phyloP scores from a whole-genome alignment of 2,888 invertebrate species.

The Metacarcinus magister region DNA sequence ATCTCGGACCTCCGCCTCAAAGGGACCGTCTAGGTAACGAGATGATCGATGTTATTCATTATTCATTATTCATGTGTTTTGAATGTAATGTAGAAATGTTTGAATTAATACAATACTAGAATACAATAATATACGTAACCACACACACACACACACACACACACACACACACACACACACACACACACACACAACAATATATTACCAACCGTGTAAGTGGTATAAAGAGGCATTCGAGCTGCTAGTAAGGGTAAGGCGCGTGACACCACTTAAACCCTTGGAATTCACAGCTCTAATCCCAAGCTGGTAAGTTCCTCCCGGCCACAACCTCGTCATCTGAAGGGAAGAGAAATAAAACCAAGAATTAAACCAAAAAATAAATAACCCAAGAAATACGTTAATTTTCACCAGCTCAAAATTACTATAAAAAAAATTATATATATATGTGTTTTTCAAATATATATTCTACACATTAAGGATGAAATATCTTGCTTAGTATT shows the following conservation, averaged over 20 bases:
- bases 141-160: too few relatives aligned
- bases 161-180: too few relatives aligned
- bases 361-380: too few relatives aligned
- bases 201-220: conserved; percentile 60
- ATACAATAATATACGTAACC: too few relatives aligned
- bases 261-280: conserved; percentile 65
- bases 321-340: conserved; percentile 63
- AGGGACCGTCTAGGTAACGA: conserved; percentile 71
- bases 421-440: not conserved
- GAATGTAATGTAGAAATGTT: not conserved
- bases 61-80: not conserved
- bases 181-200: too few relatives aligned
- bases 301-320: conserved; percentile 65
- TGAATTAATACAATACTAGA: too few relatives aligned
- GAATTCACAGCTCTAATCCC: conserved; percentile 62
- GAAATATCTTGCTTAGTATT: too few relatives aligned
- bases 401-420: not conserved
- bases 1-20: conserved; percentile 77
- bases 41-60: not conserved
- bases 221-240: conserved; percentile 45
- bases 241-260: conserved; percentile 63
- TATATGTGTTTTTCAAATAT: not conserved
- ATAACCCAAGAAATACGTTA: too few relatives aligned
- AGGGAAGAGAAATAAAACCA: not conserved
- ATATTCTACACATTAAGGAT: not conserved